These are phyloP conservation scores for Drosophila nr. perissopoda DNA, from an alignment of 2,888 invertebrate species.

Conservation along the genomic window DNA sequence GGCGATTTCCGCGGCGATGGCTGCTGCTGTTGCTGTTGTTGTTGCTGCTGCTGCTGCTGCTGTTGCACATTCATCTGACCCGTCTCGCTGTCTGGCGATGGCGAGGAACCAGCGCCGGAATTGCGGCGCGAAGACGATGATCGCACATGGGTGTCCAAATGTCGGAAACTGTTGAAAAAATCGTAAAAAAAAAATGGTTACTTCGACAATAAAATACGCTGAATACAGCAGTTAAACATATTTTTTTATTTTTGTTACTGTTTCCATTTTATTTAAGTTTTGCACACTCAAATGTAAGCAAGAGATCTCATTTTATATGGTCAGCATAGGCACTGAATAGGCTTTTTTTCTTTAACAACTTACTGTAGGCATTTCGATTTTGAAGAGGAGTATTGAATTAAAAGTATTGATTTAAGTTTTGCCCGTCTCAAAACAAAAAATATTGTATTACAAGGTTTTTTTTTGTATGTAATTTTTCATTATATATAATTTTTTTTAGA, in stretches of 20 bases:
- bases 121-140: conserved; percentile 88
- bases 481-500: neutral
- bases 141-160: conserved; percentile 93
- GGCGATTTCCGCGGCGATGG: conserved; percentile 86
- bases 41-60: conserved; percentile 34
- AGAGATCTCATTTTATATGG: neutral
- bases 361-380: neutral
- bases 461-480: neutral
- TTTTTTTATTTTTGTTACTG: neutral
- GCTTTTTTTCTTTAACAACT: neutral
- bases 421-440: neutral
- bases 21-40: conserved; percentile 30
- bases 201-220: neutral
- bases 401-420: neutral
- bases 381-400: neutral
- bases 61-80: conserved; percentile 83
- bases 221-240: neutral
- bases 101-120: conserved; percentile 88
- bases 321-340: neutral
- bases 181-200: neutral
- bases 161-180: conserved; percentile 89
- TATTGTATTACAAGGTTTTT: neutral
- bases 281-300: neutral
- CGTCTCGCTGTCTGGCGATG: conserved; percentile 86
- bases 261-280: neutral